Evolutionary conservation across 2,888 invertebrate species (phyloP).

Genomic region (Macrostomum cliftonense): DNA sequence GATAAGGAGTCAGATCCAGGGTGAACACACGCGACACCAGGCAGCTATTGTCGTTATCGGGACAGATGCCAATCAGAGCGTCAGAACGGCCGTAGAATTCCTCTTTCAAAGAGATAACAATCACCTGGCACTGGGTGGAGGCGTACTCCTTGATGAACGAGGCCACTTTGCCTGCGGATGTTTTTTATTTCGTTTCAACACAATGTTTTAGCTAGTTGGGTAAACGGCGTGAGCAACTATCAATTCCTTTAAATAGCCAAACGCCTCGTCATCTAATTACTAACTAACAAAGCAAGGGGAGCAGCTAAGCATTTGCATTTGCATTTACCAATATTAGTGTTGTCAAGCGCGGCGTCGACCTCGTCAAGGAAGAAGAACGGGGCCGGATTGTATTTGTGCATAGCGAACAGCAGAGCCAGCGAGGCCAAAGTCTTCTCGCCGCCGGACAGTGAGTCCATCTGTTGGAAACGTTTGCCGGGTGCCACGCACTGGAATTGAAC

Average conservation of each 20-base stretch:
- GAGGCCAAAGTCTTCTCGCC: conserved; percentile 98
- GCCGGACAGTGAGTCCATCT: conserved; percentile 96
- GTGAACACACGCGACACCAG: conserved; percentile 72
- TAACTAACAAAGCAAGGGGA: too few species aligned
- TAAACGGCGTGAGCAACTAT: too few species aligned
- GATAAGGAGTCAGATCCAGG: conserved; percentile 51
- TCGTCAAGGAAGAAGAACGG: conserved; percentile 98
- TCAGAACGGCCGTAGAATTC: conserved; percentile 98
- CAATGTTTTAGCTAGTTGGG: too few species aligned
- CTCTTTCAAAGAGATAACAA: conserved; percentile 96
- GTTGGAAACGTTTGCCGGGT: conserved; percentile 92
- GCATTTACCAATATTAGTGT: conserved; percentile 88
- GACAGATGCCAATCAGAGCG: conserved; percentile 79
- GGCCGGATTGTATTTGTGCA: conserved; percentile 73
- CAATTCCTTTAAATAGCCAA: too few species aligned
- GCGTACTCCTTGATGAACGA: conserved; percentile 77
- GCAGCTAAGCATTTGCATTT: too few species aligned
- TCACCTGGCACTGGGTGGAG: conserved; percentile 70
- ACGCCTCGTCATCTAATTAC: too few species aligned
- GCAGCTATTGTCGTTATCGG: conserved; percentile 44
- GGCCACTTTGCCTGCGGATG: conserved; percentile 44
- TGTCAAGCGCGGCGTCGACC: conserved; percentile 96
- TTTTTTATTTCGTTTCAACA: too few species aligned
- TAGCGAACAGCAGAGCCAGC: conserved; percentile 83
- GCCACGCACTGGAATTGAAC: conserved; percentile 99